Evolutionary conservation across 2,888 invertebrate species (phyloP), one percentile per base, ranked within the genome.

Genomic region (Venustoraphidia nigricollis): DNA sequence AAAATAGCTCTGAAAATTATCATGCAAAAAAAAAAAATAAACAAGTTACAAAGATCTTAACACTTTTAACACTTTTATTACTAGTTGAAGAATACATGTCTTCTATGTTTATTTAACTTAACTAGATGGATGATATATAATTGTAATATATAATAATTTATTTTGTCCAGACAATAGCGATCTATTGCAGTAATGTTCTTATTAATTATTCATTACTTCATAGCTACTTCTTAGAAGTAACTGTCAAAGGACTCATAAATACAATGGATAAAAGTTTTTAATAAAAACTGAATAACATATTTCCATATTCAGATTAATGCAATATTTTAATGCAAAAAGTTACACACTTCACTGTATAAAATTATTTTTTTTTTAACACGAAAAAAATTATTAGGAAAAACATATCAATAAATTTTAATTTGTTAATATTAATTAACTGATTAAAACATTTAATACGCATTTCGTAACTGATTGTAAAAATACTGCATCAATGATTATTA

Each of bases 21-120:
- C 43, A 34, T 34, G 13, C 14, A 27, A 45, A 38, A 45, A 27
- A 45, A 38, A 45, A 14, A n/a, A 37, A 45, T 38, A 17, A 45
- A 45, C 36, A 39, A 34, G 34, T 46, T 46, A 45, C 45, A 45
- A 38, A 45, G 11, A 13, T 45, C 27, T 45, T 45, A 45, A 47
- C 47, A 47, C 47, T 47, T 47, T 47, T 47, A 47, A 47, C 47
- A 47, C 43, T 46, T 47, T 47, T 47, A 47, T 47, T 47, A 47
- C 47, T 47, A 47, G 13, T 47, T 47, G 43, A 47, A 43, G 43
- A 47, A 47, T 47, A 47, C 47, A 47, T 47, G 43, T 47, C 47
- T 47, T 47, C 47, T 47, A 47, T 37, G 13, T 46, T 46, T 35
- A 42, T 37, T 41, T 47, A 47, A 36, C 41, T 47, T 37, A 42